Evolutionary conservation across 2,888 invertebrate species (phyloP).

Genomic region (Holacanthella duospinosa): DNA sequence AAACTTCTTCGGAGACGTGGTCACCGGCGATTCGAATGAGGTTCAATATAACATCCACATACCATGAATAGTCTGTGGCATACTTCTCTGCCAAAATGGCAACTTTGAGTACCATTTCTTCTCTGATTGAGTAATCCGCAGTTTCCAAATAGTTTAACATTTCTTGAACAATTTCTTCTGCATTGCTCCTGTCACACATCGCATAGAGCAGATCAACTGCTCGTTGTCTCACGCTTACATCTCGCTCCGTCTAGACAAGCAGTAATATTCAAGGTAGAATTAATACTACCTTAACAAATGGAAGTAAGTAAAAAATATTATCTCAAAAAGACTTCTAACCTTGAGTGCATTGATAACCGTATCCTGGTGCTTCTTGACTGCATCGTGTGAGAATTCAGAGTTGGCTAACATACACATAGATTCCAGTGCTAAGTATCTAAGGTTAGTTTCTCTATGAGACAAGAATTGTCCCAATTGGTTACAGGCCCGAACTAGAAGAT

Average conservation of each 20-base stretch:
- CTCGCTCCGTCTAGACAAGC: slow-evolving; percentile 77
- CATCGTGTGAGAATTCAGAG: slow-evolving; percentile 98
- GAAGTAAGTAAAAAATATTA: not conserved
- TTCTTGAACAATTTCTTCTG: slow-evolving; percentile 98
- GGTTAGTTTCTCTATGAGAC: slow-evolving; percentile 92
- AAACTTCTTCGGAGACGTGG: slow-evolving; percentile 98
- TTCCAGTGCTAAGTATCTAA: slow-evolving; percentile 93
- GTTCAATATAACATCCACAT: slow-evolving; percentile 89
- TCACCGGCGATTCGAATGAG: slow-evolving; percentile 98
- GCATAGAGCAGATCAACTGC: slow-evolving; percentile 97
- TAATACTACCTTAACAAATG: no score
- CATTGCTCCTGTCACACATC: slow-evolving; percentile 99
- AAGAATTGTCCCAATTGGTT: slow-evolving; percentile 98
- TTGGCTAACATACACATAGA: slow-evolving; percentile 99
- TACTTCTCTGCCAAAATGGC: slow-evolving; percentile 99
- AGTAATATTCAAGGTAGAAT: no score
- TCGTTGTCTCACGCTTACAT: slow-evolving; percentile 93
- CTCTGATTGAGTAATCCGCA: slow-evolving; percentile 97
- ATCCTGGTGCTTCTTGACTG: slow-evolving; percentile 99
- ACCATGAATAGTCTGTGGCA: slow-evolving; percentile 99
- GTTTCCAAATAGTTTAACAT: slow-evolving; percentile 98
- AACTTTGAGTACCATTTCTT: slow-evolving; percentile 99
- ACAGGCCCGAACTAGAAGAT: slow-evolving; percentile 91
- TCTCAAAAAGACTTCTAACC: slow-evolving; percentile 41
- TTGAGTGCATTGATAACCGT: slow-evolving; percentile 98